Conservation (phyloP, 2,888 invertebrate genomes). For the Ceraclea dissimilis region DNA sequence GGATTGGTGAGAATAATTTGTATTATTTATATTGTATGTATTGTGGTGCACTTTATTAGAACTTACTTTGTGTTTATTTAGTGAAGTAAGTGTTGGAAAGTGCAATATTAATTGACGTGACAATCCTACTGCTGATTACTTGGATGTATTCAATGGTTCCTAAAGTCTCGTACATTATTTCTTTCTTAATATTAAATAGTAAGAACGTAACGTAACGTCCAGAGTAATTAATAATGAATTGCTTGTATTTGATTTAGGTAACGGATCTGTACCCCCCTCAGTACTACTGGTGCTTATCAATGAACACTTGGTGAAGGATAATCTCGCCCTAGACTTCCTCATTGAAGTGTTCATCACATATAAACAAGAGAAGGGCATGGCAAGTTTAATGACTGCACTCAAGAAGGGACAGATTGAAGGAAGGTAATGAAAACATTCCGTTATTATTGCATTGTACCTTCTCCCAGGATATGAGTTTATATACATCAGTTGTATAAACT, state of each 20-base stretch:
- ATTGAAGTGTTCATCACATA: constrained; percentile 87
- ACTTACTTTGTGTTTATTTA: constrained; percentile 12
- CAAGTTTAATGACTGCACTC: constrained; percentile 77
- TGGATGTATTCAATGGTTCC: constrained; percentile 13
- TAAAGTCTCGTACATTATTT: constrained; percentile 16
- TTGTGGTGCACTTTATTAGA: constrained; percentile 19
- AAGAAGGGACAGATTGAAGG: constrained; percentile 78
- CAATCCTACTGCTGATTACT: constrained; percentile 17
- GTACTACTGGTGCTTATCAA: constrained; percentile 82
- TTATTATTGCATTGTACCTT: neutral
- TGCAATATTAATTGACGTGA: constrained; percentile 16
- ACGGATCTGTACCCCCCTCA: constrained; percentile 83
- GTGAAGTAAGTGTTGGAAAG: constrained; percentile 18
- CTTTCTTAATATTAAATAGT: too few relatives aligned
- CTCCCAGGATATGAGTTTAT: neutral
- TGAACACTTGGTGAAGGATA: constrained; percentile 90
- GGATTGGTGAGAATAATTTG: constrained; percentile 61
- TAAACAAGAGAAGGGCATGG: constrained; percentile 83
- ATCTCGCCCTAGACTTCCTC: constrained; percentile 89
- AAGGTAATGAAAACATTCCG: constrained; percentile 37
- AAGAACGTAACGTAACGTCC: too few relatives aligned
- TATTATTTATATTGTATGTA: neutral
- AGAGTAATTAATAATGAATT: too few relatives aligned
- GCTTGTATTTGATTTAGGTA: too few relatives aligned
- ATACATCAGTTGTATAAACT: too few relatives aligned